A percentile compares a stretch with the other conserved stretches of the same genome.
phyloP scores from a whole-genome alignment of 2,113 vertebrate species.

The Microtus pennsylvanicus region DNA sequence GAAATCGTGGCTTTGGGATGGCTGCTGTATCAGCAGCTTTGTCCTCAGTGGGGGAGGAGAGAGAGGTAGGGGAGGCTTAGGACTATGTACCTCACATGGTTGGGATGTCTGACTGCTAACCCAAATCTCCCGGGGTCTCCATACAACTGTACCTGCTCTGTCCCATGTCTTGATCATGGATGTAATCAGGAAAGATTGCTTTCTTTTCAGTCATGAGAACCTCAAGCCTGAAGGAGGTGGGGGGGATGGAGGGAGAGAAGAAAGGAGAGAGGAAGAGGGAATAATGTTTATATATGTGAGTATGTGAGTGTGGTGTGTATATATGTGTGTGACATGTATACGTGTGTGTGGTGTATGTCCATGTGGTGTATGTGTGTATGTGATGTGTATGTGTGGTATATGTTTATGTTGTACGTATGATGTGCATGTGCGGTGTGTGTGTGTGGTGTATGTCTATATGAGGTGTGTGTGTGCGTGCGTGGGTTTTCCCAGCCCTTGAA shows the following conservation, averaged over 20 bases:
- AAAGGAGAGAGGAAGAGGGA: background rate
- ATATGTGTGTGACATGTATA: background rate
- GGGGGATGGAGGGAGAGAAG: background rate
- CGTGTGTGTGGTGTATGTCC: background rate
- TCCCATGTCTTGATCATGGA: background rate
- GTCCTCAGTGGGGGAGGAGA: background rate
- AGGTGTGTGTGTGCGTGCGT: background rate
- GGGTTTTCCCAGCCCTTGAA: background rate
- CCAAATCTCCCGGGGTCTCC: background rate
- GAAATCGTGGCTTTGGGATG: background rate
- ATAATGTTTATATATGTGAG: no score
- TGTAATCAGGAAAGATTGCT: background rate
- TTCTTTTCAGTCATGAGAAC: background rate
- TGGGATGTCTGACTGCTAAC: no score
- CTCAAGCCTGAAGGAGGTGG: background rate
- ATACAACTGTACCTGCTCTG: background rate
- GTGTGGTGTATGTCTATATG: background rate
- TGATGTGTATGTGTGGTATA: background rate
- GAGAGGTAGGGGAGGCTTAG: fast-evolving
- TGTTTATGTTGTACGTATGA: background rate
- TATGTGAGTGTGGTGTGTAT: background rate
- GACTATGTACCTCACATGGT: background rate
- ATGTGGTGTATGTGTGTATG: no score
- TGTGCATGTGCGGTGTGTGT: background rate
- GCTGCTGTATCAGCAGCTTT: background rate